A percentile compares a stretch with the other conserved stretches of the same genome.
phyloP scores from a whole-genome alignment of 2,797 vertebrate genomes.

The Arnoldichthys spilopterus region DNA sequence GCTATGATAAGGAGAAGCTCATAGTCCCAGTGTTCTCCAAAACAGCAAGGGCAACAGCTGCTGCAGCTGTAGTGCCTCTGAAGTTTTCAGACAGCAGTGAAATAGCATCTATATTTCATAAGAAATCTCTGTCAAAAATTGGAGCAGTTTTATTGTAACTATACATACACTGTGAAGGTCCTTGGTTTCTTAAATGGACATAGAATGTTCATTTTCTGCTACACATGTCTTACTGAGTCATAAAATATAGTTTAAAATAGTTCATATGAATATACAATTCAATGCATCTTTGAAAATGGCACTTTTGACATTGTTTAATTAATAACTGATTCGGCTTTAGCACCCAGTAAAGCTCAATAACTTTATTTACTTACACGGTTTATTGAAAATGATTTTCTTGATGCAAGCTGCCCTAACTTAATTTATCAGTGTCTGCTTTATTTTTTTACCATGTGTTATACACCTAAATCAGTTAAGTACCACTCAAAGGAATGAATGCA shows the following conservation, averaged over 20 bases:
- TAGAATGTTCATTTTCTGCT: neutral
- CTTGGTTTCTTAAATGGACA: neutral
- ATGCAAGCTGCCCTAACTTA: neutral
- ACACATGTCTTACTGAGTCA: neutral
- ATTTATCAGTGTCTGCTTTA: slow-evolving; percentile 19
- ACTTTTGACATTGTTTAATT: neutral
- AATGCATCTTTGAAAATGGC: neutral
- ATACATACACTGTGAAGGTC: slow-evolving; percentile 5
- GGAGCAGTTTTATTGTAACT: slow-evolving; percentile 65
- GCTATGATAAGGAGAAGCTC: slow-evolving; percentile 78
- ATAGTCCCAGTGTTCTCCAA: slow-evolving; percentile 71
- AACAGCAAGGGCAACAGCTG: slow-evolving; percentile 76
- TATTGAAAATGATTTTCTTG: slow-evolving; percentile 17
- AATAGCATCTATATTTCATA: slow-evolving; percentile 73
- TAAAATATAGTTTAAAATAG: neutral
- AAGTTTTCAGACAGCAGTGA: slow-evolving; percentile 73
- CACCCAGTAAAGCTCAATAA: slow-evolving; percentile 7
- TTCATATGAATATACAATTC: no score
- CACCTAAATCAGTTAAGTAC: slow-evolving; percentile 18
- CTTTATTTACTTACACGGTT: slow-evolving; percentile 7
- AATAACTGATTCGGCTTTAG: slow-evolving; percentile 3
- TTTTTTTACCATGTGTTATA: slow-evolving; percentile 3
- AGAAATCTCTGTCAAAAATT: slow-evolving; percentile 73
- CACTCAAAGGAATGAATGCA: slow-evolving; percentile 4
- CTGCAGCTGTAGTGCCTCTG: slow-evolving; percentile 72